phyloP scores from a whole-genome alignment of 2,113 vertebrate genomes.

The Camelus dromedarius region DNA sequence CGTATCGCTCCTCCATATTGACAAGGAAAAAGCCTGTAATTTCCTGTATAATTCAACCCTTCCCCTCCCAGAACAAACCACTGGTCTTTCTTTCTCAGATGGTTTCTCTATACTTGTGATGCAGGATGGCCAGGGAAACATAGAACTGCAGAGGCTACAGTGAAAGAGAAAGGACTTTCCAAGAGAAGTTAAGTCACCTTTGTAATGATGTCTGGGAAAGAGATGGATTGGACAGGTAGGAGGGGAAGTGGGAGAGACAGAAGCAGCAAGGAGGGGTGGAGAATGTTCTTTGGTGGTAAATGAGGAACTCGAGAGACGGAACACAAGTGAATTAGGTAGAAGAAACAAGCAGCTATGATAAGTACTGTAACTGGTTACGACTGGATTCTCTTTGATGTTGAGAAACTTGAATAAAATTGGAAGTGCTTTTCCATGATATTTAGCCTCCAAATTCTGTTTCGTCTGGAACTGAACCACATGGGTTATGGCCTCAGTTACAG shows the following conservation, averaged over 20 bases:
- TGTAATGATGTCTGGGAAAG: neutral
- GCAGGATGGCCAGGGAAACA: neutral
- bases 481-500: neutral
- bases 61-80: neutral
- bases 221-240: neutral
- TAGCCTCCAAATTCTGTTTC: neutral
- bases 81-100: neutral
- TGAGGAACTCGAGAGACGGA: neutral
- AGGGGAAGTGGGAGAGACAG: neutral
- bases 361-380: neutral
- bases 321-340: neutral
- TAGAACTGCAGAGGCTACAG: neutral
- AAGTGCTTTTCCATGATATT: neutral
- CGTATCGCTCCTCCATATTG: neutral
- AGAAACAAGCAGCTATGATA: neutral
- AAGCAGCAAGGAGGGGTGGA: neutral
- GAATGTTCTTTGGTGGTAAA: neutral
- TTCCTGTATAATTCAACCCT: slow-evolving; percentile 21
- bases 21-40: neutral
- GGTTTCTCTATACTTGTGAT: neutral
- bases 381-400: neutral
- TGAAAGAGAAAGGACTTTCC: slow-evolving; percentile 5
- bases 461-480: too few relatives aligned
- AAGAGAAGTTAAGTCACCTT: neutral
- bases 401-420: neutral